Conservation (phyloP, 2,888 invertebrate genomes). For the Rapana venosa region DNA sequence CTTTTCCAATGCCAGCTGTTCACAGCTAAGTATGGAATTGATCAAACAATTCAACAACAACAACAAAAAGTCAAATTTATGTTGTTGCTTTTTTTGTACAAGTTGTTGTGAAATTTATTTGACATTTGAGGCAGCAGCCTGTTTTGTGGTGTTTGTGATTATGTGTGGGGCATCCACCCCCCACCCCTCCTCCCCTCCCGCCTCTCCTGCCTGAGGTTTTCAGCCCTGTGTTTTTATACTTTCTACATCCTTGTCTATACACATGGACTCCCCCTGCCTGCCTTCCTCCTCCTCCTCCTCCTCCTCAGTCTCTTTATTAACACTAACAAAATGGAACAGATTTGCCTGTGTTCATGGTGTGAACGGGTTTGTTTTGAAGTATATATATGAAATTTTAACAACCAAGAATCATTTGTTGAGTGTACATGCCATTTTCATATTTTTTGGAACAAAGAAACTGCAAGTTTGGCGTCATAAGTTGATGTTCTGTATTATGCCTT, state of each 20-base stretch:
- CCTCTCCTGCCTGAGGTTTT: neutral
- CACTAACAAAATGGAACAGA: neutral
- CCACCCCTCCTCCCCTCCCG: neutral
- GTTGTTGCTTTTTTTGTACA: no score
- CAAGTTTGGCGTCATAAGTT: neutral
- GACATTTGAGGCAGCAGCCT: neutral
- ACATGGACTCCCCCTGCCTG: neutral
- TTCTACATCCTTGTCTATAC: neutral
- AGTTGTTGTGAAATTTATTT: neutral
- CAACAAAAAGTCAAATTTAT: no score
- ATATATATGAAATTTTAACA: neutral
- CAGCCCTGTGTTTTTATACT: neutral
- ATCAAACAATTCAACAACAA: no score
- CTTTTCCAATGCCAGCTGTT: no score
- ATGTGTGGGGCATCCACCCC: neutral
- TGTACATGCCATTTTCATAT: neutral
- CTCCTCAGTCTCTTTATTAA: neutral
- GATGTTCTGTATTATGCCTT: neutral
- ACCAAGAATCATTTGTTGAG: neutral
- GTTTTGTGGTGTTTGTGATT: neutral
- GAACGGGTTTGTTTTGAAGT: conserved; percentile 6
- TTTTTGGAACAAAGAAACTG: neutral
- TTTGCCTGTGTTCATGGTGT: neutral
- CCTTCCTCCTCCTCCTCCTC: neutral
- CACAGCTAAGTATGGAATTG: no score